A percentile compares a stretch with the other conserved stretches of the same genome.
phyloP scores from a whole-genome alignment of 53 echinoderm and acorn worm genomes.

The Apostichopus leukothele region DNA sequence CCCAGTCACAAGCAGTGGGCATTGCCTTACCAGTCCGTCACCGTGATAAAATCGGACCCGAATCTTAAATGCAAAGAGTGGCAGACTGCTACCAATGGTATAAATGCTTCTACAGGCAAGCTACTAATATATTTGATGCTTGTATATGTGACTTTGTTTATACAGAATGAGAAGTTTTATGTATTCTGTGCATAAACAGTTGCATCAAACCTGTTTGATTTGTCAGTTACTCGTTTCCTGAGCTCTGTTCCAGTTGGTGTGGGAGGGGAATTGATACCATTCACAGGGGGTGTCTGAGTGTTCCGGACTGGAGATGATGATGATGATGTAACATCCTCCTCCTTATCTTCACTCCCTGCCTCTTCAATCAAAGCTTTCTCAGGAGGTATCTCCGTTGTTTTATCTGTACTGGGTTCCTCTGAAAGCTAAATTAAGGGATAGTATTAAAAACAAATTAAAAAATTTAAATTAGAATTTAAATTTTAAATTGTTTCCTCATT shows the following conservation, averaged over 20 bases:
- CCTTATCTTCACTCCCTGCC: not conserved
- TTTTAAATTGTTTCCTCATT: too few species aligned
- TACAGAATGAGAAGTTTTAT: too few species aligned
- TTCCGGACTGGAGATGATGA: not conserved
- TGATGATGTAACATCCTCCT: not conserved
- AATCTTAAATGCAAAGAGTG: too few species aligned
- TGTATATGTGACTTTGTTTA: too few species aligned
- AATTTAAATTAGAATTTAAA: too few species aligned
- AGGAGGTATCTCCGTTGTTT: not conserved
- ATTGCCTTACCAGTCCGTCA: too few species aligned
- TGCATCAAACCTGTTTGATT: conserved; percentile 15
- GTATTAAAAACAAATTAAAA: not conserved
- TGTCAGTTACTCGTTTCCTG: not conserved
- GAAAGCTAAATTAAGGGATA: not conserved
- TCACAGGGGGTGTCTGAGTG: not conserved
- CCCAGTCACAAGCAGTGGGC: too few species aligned
- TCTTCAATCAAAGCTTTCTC: not conserved
- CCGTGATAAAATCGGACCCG: too few species aligned
- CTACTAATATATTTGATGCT: too few species aligned
- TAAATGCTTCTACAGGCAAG: too few species aligned
- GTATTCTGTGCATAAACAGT: too few species aligned
- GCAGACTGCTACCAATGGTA: too few species aligned
- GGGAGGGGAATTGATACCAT: not conserved
- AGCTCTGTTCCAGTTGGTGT: conserved; percentile 35
- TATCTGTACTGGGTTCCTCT: not conserved